Conservation (phyloP, 1,140 invertebrate species). For the Panulirus ornatus region DNA sequence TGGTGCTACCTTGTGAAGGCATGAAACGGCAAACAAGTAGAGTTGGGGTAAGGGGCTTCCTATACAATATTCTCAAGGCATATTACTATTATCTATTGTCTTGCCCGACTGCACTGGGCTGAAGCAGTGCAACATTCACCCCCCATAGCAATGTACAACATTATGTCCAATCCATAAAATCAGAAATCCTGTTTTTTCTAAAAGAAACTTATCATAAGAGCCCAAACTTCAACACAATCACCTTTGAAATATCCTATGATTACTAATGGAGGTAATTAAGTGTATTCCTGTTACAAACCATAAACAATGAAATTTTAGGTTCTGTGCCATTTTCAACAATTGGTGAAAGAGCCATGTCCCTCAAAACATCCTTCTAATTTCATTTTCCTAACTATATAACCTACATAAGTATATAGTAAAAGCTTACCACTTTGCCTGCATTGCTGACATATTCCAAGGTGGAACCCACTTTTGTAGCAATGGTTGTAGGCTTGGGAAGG, state of each 20-base stretch:
- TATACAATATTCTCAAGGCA: too few relatives aligned
- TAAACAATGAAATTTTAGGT: neutral
- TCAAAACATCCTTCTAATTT: neutral
- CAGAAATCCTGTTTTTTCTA: too few relatives aligned
- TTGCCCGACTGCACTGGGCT: too few relatives aligned
- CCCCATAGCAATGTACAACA: too few relatives aligned
- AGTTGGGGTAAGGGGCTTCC: too few relatives aligned
- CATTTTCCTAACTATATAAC: neutral
- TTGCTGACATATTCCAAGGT: conserved; percentile 40
- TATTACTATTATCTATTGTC: too few relatives aligned
- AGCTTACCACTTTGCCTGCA: conserved; percentile 46
- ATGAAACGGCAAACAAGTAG: too few relatives aligned
- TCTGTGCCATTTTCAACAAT: neutral
- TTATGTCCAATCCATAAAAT: too few relatives aligned
- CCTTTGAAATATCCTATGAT: neutral
- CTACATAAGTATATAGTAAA: neutral
- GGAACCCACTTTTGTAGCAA: conserved; percentile 2
- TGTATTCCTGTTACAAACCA: neutral
- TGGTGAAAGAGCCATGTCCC: neutral
- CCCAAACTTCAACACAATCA: too few relatives aligned
- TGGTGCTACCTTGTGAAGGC: too few relatives aligned
- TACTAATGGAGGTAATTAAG: neutral
- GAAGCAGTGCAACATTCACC: too few relatives aligned
- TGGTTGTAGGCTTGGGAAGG: conserved; percentile 4
- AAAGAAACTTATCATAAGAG: too few relatives aligned